These are phyloP conservation scores for Phrynocephalus vlangalii DNA, from an alignment of 2,797 vertebrate species.

Conservation along the genomic window DNA sequence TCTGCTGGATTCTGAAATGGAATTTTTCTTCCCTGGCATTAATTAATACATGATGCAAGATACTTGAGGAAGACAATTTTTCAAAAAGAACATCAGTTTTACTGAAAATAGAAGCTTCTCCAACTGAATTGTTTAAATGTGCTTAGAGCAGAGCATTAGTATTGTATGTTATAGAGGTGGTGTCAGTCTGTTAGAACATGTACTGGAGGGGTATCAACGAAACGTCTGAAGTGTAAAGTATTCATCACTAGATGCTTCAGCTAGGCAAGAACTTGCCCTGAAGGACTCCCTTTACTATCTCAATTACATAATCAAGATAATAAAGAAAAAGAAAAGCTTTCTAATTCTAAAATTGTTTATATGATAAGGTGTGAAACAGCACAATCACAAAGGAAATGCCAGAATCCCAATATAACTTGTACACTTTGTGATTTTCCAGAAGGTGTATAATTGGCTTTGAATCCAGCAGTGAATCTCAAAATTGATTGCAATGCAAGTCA, in stretches of 20 bases:
- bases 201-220: neutral
- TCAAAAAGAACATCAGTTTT: neutral
- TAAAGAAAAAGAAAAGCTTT: neutral
- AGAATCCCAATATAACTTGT: too few relatives aligned
- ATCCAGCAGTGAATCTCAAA: neutral
- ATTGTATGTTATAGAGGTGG: neutral
- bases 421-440: too few relatives aligned
- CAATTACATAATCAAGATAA: neutral
- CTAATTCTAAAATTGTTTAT: too few relatives aligned
- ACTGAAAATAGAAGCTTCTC: neutral
- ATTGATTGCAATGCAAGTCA: constrained; percentile 32
- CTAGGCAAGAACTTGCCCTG: neutral
- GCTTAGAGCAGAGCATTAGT: neutral
- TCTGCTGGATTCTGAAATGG: neutral
- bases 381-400: too few relatives aligned
- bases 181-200: neutral
- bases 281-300: neutral
- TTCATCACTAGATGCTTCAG: neutral
- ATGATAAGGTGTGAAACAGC: too few relatives aligned
- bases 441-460: too few relatives aligned
- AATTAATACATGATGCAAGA: neutral
- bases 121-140: neutral
- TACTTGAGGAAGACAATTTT: neutral
- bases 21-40: neutral
- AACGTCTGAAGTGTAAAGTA: neutral